Evolutionary conservation across 2,797 vertebrate species (phyloP).

Genomic region (Silurus lanzhouensis): DNA sequence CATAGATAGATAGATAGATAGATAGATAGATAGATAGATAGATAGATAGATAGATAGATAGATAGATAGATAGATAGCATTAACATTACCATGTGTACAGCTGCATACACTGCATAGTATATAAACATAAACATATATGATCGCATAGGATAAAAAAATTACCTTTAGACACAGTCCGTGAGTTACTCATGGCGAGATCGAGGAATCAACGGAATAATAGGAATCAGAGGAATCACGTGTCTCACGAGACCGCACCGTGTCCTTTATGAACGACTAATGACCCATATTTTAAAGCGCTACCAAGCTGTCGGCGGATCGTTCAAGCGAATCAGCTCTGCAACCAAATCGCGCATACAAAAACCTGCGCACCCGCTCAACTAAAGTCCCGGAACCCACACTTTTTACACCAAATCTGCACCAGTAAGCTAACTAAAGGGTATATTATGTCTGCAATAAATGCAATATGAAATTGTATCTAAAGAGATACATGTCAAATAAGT

Average conservation of each 20-base stretch:
- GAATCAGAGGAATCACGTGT: neutral
- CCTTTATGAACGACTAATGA: conserved; percentile 2
- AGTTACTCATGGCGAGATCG: conserved; percentile 25
- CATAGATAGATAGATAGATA: too few species aligned
- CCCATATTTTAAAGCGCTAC: conserved; percentile 25
- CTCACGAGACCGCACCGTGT: neutral
- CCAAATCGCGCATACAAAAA: conserved; percentile 1
- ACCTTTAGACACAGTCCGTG: conserved; percentile 36
- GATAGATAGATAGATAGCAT: neutral
- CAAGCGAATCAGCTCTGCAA: conserved; percentile 17
- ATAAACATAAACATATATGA: neutral
- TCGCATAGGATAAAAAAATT: neutral
- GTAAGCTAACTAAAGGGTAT: neutral
- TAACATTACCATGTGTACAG: neutral
- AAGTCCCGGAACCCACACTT: neutral
- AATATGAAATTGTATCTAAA: neutral
- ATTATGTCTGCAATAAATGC: neutral
- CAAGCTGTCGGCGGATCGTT: neutral
- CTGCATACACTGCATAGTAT: neutral
- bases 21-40: too few species aligned
- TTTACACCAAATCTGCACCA: neutral
- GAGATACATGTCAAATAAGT: neutral
- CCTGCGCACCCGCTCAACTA: neutral
- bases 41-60: too few species aligned
- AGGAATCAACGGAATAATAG: too few species aligned